These are phyloP conservation scores for Novumbra hubbsi DNA, from an alignment of 2,797 vertebrate species.

Conservation along the genomic window DNA sequence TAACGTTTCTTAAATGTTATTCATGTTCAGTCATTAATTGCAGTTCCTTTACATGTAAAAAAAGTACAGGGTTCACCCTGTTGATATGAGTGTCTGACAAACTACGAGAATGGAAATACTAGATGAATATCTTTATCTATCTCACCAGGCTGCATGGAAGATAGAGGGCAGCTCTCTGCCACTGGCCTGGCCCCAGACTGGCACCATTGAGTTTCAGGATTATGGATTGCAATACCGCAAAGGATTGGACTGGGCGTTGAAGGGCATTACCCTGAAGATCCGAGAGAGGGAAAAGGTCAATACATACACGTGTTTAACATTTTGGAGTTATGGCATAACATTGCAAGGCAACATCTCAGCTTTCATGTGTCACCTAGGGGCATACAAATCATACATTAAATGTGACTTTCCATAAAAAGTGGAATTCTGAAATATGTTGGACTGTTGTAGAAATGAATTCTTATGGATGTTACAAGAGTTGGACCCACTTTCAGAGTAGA, in stretches of 20 bases:
- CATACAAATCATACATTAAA: no score
- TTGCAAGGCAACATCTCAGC: no score
- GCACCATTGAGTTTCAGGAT: slow-evolving; percentile 77
- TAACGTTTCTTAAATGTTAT: background rate
- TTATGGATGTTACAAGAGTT: no score
- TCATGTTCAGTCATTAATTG: background rate
- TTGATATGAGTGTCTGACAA: no score
- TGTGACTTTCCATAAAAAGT: no score
- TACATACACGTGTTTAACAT: background rate
- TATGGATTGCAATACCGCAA: slow-evolving; percentile 81
- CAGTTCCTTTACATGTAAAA: background rate
- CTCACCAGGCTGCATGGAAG: slow-evolving; percentile 77
- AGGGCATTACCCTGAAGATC: slow-evolving; percentile 71
- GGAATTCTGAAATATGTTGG: no score
- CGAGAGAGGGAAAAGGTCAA: slow-evolving; percentile 81
- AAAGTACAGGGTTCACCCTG: background rate
- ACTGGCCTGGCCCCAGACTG: slow-evolving; percentile 74
- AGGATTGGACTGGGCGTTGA: slow-evolving; percentile 78
- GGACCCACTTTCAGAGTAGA: no score
- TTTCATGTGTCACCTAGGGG: no score
- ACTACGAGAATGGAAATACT: no score
- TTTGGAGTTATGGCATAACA: no score
- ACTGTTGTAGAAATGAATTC: no score
- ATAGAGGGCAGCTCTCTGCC: slow-evolving; percentile 47
- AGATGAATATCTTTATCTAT: background rate